phyloP scores from a whole-genome alignment of 2,797 vertebrate genomes.

The Chrysocyon brachyurus region DNA sequence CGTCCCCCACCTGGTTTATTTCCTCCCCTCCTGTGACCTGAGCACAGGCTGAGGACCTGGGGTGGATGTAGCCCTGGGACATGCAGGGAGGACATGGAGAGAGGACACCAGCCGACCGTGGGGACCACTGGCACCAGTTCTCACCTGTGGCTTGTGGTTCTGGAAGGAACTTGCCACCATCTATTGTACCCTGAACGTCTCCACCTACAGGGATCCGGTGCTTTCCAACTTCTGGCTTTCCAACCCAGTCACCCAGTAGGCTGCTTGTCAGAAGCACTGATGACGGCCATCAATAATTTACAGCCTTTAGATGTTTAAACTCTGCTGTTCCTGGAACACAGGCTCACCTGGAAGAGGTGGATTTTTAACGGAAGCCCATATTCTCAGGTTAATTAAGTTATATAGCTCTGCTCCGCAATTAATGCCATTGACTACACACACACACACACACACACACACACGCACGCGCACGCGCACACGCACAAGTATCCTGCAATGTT shows the following conservation, averaged over 20 bases:
- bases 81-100: not conserved
- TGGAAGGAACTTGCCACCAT: not conserved
- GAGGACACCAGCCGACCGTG: fast-evolving
- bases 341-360: not conserved
- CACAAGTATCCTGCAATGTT: slow-evolving; percentile 14
- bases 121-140: not conserved
- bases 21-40: not conserved
- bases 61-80: fast-evolving
- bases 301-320: not conserved
- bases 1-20: not conserved
- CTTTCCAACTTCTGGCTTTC: not conserved
- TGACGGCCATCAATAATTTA: not conserved
- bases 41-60: not conserved
- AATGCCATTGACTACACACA: slow-evolving; percentile 5
- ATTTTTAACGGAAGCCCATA: not conserved
- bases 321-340: not conserved
- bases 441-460: too few species aligned
- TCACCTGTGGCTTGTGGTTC: not conserved
- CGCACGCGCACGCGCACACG: too few species aligned
- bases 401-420: slow-evolving; percentile 3
- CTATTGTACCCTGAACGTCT: not conserved
- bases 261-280: not conserved
- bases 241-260: not conserved
- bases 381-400: slow-evolving; percentile 22
- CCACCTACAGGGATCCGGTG: not conserved